Evolutionary conservation across 2,888 invertebrate genomes (phyloP).

Genomic region (Aelia acuminata): DNA sequence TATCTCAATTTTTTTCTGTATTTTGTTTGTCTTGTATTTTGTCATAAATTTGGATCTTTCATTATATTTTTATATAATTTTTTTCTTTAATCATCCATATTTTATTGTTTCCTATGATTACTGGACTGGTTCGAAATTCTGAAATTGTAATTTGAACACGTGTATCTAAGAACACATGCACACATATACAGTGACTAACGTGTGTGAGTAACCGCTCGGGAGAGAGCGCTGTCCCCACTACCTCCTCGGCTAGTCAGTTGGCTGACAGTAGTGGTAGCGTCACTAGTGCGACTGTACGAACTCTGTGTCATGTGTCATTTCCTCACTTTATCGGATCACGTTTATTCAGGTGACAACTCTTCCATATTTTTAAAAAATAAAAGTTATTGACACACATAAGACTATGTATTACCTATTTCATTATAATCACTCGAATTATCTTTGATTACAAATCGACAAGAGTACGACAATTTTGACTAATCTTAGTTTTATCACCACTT

Average conservation of each 20-base stretch:
- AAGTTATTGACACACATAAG: neutral
- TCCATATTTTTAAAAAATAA: neutral
- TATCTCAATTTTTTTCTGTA: too few relatives aligned
- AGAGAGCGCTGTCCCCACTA: conserved; percentile 38
- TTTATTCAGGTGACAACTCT: neutral
- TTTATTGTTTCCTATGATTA: too few relatives aligned
- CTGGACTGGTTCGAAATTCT: too few relatives aligned
- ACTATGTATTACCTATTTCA: neutral
- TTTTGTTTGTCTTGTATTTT: too few relatives aligned
- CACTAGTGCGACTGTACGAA: conserved; percentile 26
- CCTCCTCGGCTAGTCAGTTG: neutral
- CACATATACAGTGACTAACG: neutral
- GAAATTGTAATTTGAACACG: too few relatives aligned
- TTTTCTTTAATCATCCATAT: too few relatives aligned
- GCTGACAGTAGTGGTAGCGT: conserved; percentile 37
- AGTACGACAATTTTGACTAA: neutral
- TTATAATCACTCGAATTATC: too few relatives aligned
- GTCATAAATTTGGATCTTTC: too few relatives aligned
- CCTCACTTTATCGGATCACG: conserved; percentile 16
- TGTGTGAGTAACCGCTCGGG: conserved; percentile 11
- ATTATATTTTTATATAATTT: too few relatives aligned
- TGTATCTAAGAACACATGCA: neutral
- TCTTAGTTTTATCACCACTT: neutral
- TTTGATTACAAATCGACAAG: too few relatives aligned
- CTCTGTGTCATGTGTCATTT: conserved; percentile 48